Conservation (phyloP, 1,140 invertebrate species). For the Mamestra configurata region DNA sequence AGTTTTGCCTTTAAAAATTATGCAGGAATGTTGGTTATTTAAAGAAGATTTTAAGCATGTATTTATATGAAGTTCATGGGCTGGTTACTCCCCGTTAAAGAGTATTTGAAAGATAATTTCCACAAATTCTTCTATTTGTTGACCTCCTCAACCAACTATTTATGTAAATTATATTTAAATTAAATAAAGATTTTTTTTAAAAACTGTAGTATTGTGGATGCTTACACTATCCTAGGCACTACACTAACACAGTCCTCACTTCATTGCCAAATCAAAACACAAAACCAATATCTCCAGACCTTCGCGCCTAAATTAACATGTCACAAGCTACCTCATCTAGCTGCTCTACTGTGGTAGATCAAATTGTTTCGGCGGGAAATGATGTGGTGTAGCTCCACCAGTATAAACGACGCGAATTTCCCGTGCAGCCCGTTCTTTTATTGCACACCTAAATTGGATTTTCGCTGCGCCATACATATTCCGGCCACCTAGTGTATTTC, state of each 20-base stretch:
- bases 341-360: neutral
- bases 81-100: no score
- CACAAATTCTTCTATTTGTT: no score
- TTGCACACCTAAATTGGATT: conserved; percentile 73
- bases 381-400: conserved; percentile 39
- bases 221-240: no score
- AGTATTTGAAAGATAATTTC: no score
- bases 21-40: no score
- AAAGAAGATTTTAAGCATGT: no score
- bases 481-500: conserved; percentile 63
- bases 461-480: conserved; percentile 61
- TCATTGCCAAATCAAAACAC: neutral
- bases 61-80: no score
- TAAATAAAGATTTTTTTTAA: no score
- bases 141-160: no score
- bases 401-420: conserved; percentile 56
- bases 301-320: conserved; percentile 8
- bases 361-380: conserved; percentile 47
- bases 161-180: no score
- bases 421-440: conserved; percentile 67
- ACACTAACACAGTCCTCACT: neutral
- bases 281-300: neutral
- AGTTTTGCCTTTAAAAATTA: neutral
- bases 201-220: no score
- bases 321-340: neutral